Percentiles rank a stretch among this genome's conserved stretches.
Conservation (phyloP, 2,888 invertebrate species). For the Nesidiocoris tenuis region DNA sequence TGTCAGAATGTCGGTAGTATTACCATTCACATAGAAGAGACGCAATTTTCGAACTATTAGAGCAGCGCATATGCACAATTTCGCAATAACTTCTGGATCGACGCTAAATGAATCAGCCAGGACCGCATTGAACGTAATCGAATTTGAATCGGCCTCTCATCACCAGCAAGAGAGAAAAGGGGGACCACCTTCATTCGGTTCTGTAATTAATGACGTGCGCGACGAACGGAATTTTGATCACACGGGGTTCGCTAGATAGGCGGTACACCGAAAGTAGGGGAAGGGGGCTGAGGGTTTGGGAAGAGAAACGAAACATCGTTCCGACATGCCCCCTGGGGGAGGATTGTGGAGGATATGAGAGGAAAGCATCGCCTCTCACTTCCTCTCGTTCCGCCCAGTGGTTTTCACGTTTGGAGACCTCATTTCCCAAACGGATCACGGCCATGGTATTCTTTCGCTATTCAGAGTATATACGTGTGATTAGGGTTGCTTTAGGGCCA, state of each 20-base stretch:
- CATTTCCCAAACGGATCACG: background rate
- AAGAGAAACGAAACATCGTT: background rate
- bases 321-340: background rate
- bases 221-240: background rate
- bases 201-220: background rate
- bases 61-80: too few relatives aligned
- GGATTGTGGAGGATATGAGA: background rate
- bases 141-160: background rate
- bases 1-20: too few relatives aligned
- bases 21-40: too few relatives aligned
- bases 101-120: too few relatives aligned
- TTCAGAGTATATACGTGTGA: background rate
- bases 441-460: background rate
- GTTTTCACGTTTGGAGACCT: background rate
- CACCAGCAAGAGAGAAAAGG: background rate
- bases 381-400: background rate
- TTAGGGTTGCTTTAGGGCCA: background rate
- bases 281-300: background rate
- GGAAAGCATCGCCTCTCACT: background rate
- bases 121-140: background rate
- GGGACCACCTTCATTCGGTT: background rate
- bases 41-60: too few relatives aligned
- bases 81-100: too few relatives aligned
- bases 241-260: too few relatives aligned
- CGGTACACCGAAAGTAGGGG: too few relatives aligned